Base-by-base conservation (phyloP, 2,888 invertebrate genomes). In the Cryptocephalus moraei region DNA sequence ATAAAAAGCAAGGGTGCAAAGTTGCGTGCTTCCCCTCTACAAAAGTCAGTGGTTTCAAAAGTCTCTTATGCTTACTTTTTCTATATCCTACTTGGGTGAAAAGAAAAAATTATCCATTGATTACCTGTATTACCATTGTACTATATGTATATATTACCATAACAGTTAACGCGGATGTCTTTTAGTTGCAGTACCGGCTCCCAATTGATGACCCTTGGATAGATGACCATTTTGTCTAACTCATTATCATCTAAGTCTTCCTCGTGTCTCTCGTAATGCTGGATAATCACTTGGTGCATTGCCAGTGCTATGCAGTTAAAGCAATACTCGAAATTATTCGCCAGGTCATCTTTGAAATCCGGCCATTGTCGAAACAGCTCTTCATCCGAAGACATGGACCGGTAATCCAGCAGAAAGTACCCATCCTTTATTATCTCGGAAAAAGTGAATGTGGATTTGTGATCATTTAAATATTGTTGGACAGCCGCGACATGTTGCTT, bases 271-370 rank as follows among this genome's bases (percentile, higher is more conserved):
- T 48, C 44, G 44, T 51, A 53, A 45, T 66, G 67, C 72, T 76
- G 69, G 36, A 60, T 67, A 36, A 69, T 61, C 51, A 81, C 81
- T 75, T 89, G 83, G 72, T 91, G 85, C 73, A 91, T 81, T 43
- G 89, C 88, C 51, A 87, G 73, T 42, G 86, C 86, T 46, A 92
- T 67, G 47, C 84, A 80, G 45, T 79, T 76, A 42, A 93, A 71
- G 11, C 83, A 79, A 45, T 73, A 73, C 49, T 81, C 78, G 1
- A 91, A 86, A 49, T 77, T 79, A 48, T 79, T 78, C 55, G 75
- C 72, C 39, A 93, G 67, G 57, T 90, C 84, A 39, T 74, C 73
- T 43, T 57, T 55, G 44, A 69, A 65, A 48, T 57, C 50, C 3
- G 50, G 36, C 86, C 91, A 88, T 11, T 72, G 65, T 9, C 61